Evolutionary conservation across 1,140 invertebrate genomes (phyloP).

Genomic region (Papilio polyxenes): DNA sequence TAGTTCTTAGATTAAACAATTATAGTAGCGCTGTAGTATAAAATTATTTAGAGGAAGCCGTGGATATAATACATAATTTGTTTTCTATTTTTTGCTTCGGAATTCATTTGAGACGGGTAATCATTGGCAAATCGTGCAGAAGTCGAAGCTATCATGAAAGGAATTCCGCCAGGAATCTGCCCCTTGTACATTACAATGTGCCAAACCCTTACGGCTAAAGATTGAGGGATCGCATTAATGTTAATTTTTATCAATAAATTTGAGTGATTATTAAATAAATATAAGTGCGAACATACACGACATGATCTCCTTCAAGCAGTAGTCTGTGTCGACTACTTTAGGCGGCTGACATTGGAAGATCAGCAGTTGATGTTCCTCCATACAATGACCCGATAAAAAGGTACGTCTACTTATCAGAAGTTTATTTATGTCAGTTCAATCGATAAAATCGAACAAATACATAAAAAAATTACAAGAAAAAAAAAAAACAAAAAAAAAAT

Average conservation of each 20-base stretch:
- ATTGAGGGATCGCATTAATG: neutral
- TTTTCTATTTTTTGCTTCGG: conserved; percentile 50
- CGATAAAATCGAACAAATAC: no score
- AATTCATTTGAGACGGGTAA: conserved; percentile 63
- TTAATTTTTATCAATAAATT: neutral
- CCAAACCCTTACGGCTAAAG: conserved; percentile 43
- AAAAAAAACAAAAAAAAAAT: no score
- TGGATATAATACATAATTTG: conserved; percentile 44
- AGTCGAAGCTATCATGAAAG: conserved; percentile 61
- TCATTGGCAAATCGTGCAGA: conserved; percentile 71
- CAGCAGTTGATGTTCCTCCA: no score
- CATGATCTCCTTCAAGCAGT: no score
- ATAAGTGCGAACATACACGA: neutral
- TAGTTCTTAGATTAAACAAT: neutral
- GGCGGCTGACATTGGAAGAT: no score
- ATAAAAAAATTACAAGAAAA: no score
- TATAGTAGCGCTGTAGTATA: neutral
- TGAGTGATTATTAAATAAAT: neutral
- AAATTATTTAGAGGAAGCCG: neutral
- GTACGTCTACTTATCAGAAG: no score
- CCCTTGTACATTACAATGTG: conserved; percentile 51
- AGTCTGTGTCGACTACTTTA: no score
- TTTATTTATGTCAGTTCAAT: no score
- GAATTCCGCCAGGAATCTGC: conserved; percentile 57
- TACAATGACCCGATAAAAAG: no score